Evolutionary conservation across 2,888 invertebrate genomes (phyloP), one percentile per base, ranked within the genome.

Genomic region (Acanthosepion lycidas): DNA sequence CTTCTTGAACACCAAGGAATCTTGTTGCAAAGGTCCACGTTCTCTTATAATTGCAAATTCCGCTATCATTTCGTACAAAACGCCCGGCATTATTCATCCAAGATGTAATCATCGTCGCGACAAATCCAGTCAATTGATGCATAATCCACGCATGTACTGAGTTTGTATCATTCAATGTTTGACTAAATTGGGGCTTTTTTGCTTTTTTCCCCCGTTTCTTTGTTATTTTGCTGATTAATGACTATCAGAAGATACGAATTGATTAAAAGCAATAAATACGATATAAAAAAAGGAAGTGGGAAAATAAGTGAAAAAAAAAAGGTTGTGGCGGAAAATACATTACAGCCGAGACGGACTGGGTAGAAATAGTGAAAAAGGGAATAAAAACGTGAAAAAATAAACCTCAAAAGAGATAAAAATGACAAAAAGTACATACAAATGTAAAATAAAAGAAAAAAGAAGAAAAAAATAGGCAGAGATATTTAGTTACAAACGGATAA

Each of bases 121-220:
- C 78, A 78, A 78, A 78, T 78, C 78, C 78, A 78, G 78, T 78
- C 78, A 78, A 78, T 78, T 78, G 78, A 78, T n/a, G 78, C 78
- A 78, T 78, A 78, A 78, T n/a, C n/a, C n/a, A 33, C 18, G 78
- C n/a, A 78, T n/a, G n/a, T 33, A 78, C 78, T n/a, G n/a, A 78
- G 78, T 33, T 78, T n/a, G n/a, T 78, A 78, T 78, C 78, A 78
- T 78, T 78, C 78, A 78, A 78, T 78, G 78, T 78, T 78, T 78
- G 15, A 78, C 78, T 78, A 78, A 78, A 78, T 78, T 78, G n/a
- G n/a, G 20, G 23, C 33, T 33, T 78, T 78, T 78, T n/a, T 26
- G 1, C n/a, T 8, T 18, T 15, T 8, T 78, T 78, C 33, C 15
- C n/a, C 15, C 18, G n/a, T n/a, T n/a, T 33, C 15, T 1, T 78